A percentile compares a stretch with the other conserved stretches of the same genome.
Conservation (phyloP, 2,888 invertebrate genomes). For the Xanthia icteritia region DNA sequence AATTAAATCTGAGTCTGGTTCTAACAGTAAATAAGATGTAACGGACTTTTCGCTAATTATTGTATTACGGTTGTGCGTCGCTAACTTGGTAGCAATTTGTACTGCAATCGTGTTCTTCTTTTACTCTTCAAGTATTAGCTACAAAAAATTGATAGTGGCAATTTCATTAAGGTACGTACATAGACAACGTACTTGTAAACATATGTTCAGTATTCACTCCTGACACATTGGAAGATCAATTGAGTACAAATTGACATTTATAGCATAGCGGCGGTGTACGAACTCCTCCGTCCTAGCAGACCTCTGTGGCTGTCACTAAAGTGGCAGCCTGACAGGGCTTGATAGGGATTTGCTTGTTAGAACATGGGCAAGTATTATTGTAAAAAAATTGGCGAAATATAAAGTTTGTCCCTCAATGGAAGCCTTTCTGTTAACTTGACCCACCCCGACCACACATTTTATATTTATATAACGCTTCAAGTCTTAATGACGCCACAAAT, state of each 20-base stretch:
- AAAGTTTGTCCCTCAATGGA: too few species aligned
- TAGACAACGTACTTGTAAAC: background rate
- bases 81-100: background rate
- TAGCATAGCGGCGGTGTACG: too few species aligned
- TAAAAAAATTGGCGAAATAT: too few species aligned
- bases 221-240: background rate
- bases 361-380: too few species aligned
- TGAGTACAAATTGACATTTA: background rate
- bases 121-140: background rate
- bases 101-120: background rate
- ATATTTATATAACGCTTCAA: background rate
- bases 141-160: background rate
- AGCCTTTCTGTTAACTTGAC: too few species aligned
- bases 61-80: background rate
- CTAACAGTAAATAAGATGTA: constrained; percentile 17
- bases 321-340: too few species aligned
- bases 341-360: too few species aligned
- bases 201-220: background rate
- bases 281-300: too few species aligned
- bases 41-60: constrained; percentile 24
- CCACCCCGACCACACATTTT: background rate
- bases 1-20: constrained; percentile 25
- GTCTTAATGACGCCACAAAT: background rate
- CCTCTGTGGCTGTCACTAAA: too few species aligned
- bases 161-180: background rate